Evolutionary conservation across 2,113 vertebrate species (phyloP), one percentile per base, ranked within the genome.

Genomic region (Pungitius pungitius): DNA sequence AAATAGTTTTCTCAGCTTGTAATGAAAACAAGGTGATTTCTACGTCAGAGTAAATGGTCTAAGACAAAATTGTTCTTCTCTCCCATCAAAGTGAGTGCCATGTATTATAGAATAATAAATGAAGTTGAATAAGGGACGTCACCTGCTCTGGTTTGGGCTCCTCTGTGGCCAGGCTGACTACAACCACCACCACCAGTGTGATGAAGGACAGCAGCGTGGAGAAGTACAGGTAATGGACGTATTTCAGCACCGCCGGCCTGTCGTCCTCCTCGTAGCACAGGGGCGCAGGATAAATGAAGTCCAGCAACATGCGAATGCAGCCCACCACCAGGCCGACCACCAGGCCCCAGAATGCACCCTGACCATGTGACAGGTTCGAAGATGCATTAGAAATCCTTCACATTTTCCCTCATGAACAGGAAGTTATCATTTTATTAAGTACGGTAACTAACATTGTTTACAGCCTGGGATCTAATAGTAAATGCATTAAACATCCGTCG

Each of bases 151-250:
- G 92, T 77, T 47, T 92, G 85, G 9, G 96, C 80, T 80, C 92
- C 63, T 93, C 93, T 0, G 95, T 98, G 57, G 91, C 78, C 89
- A 96, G 67, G 81, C 96, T 99, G 73, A 97, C 85, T 0, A 58
- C 37, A 24, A 94, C 92, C 82, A 95, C 86, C 0, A 95, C 90
- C 27, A 87, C 8, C 18, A 95, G 73, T 4, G 97, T 96, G 84
- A 94, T 15, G 1, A 91, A 12, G 0, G 95, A 93, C 84, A 99
- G 93, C 37, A 99, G 78, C 77, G 93, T 94, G 81, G 97, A 97
- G 91, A 99, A 97, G 90, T 99, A 98, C 51, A 99, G 94, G 69
- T 96, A 99, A 87, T 99, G 98, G 55, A 99, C 83, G 3, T 95
- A 69, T 88, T 93, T 96, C 81, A 98, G 57, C 83, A 97, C 84